Percentiles rank a stretch among this genome's conserved stretches.
phyloP scores from a whole-genome alignment of 2,888 invertebrate species.

The Dorcus hopei region DNA sequence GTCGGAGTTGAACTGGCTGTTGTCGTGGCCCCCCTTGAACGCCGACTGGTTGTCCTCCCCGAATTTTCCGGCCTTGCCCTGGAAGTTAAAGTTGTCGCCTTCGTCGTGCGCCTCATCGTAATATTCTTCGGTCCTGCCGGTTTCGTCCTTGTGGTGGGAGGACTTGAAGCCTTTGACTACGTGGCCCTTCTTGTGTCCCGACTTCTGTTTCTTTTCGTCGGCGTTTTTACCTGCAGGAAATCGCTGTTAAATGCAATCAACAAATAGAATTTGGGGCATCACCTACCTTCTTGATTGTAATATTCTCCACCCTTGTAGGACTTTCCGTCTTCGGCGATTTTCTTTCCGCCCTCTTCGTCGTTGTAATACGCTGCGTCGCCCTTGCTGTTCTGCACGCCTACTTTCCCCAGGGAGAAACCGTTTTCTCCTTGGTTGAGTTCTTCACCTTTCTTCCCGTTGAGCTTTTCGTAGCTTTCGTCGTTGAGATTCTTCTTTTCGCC shows the following conservation, averaged over 20 bases:
- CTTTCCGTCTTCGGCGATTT: conserved; percentile 59
- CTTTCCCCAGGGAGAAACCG: conserved; percentile 56
- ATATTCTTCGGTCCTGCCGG: conserved; percentile 63
- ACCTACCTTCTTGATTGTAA: conserved; percentile 56
- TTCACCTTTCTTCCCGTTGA: conserved; percentile 56
- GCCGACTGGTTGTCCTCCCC: conserved; percentile 57
- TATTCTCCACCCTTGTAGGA: conserved; percentile 58
- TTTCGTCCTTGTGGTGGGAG: conserved; percentile 65
- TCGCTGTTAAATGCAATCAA: background rate
- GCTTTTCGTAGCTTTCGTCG: conserved; percentile 55
- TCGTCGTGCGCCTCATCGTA: conserved; percentile 65
- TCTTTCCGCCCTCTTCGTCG: conserved; percentile 58
- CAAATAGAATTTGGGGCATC: conserved; percentile 11
- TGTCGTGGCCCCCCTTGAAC: conserved; percentile 60
- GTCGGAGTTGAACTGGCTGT: conserved; percentile 56
- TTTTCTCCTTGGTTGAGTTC: conserved; percentile 57
- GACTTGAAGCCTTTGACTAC: conserved; percentile 65
- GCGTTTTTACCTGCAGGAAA: conserved; percentile 51
- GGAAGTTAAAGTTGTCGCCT: conserved; percentile 57
- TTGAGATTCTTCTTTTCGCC: conserved; percentile 58
- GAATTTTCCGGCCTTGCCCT: conserved; percentile 57
- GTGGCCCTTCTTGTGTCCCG: conserved; percentile 63
- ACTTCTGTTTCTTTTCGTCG: conserved; percentile 55
- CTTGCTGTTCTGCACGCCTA: conserved; percentile 45
- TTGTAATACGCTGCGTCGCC: conserved; percentile 56